Percentiles rank a stretch among this genome's conserved stretches.
Evolutionary conservation across 37 sponge, comb jelly and placozoan species (phyloP).

Genomic region (Spongilla lacustris): DNA sequence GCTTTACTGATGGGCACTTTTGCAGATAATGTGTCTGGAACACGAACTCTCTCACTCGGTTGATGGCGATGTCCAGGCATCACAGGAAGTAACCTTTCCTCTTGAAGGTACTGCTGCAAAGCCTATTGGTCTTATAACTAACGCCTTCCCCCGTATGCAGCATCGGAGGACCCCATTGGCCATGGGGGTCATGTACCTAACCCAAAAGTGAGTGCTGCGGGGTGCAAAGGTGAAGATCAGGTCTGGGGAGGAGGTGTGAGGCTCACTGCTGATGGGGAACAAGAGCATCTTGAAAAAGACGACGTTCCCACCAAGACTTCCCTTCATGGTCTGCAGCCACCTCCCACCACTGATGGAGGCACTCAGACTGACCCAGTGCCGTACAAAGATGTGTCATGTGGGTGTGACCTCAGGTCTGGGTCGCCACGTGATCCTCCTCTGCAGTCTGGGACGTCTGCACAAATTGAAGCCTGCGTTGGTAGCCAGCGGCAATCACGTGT

Average conservation of each 20-base stretch:
- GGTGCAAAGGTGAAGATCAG: too few relatives aligned
- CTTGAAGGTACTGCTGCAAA: not conserved
- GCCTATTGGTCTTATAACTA: too few relatives aligned
- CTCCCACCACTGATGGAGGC: not conserved
- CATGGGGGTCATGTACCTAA: too few relatives aligned
- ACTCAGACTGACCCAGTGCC: not conserved
- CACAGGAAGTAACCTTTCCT: constrained; percentile 1
- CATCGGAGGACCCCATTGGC: not conserved
- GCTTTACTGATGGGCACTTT: not conserved
- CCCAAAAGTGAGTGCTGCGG: not conserved
- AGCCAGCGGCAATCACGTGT: not conserved
- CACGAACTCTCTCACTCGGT: not conserved
- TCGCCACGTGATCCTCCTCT: not conserved
- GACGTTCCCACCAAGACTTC: too few relatives aligned
- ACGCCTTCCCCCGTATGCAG: not conserved
- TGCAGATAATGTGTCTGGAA: constrained; percentile 12
- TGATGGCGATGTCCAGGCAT: not conserved
- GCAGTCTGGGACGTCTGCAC: not conserved
- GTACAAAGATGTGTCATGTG: not conserved
- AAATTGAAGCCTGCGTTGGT: not conserved
- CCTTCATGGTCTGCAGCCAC: too few relatives aligned
- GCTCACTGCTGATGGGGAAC: not conserved
- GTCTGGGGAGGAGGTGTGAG: not conserved
- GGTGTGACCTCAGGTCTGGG: not conserved
- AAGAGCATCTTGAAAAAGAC: not conserved